These are phyloP conservation scores for Cetoscarus ocellatus DNA, from an alignment of 2,797 vertebrate species.

Conservation along the genomic window DNA sequence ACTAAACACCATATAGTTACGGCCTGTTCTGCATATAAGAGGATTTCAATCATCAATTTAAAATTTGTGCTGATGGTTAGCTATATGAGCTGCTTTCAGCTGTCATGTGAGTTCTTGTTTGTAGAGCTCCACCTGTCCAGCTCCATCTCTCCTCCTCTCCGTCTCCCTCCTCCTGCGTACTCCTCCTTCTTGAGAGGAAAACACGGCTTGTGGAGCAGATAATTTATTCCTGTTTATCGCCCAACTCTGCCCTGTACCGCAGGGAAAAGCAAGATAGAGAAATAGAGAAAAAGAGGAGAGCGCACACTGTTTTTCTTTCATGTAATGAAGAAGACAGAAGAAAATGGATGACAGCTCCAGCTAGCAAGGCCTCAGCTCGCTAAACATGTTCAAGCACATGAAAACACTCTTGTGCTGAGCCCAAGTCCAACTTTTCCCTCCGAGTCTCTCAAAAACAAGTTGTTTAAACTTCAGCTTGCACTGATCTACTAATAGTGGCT, in stretches of 20 bases:
- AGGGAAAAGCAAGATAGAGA: conserved; percentile 53
- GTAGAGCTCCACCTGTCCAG: conserved; percentile 61
- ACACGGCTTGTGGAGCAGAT: conserved; percentile 49
- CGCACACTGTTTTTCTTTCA: conserved; percentile 67
- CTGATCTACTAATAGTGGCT: conserved; percentile 21
- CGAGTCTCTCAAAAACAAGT: conserved; percentile 20
- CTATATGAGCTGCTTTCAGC: conserved; percentile 60
- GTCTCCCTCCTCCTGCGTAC: conserved; percentile 43
- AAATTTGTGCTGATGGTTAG: conserved; percentile 58
- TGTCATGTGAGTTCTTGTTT: conserved; percentile 64
- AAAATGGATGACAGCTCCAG: conserved; percentile 69
- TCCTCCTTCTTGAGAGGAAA: conserved; percentile 37
- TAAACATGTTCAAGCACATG: conserved; percentile 40
- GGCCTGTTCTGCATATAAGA: conserved; percentile 54
- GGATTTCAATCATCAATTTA: conserved; percentile 48
- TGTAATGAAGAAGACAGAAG: conserved; percentile 67
- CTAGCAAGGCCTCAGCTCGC: conserved; percentile 50
- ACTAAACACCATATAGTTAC: conserved; percentile 26
- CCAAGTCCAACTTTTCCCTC: conserved; percentile 48
- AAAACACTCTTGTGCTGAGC: conserved; percentile 21
- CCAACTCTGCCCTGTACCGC: conserved; percentile 51
- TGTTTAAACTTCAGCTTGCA: conserved; percentile 28
- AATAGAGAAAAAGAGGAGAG: conserved; percentile 43
- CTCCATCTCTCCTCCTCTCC: conserved; percentile 45
- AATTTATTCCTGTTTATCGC: conserved; percentile 77